These are phyloP conservation scores for Lochmaea crataegi DNA, from an alignment of 2,888 invertebrate genomes.

Conservation along the genomic window DNA sequence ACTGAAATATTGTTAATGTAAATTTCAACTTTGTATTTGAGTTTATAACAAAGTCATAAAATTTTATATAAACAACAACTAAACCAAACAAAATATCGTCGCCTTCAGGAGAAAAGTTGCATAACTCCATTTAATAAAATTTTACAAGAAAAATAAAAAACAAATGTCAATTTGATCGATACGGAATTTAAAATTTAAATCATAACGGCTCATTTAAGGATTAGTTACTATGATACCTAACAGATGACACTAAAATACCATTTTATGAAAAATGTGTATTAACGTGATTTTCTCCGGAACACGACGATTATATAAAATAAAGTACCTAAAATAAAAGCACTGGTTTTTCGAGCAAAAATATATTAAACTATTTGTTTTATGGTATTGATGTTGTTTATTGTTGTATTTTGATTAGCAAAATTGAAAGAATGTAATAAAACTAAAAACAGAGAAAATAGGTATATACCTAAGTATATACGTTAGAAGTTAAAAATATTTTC, in stretches of 20 bases:
- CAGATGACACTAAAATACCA: no score
- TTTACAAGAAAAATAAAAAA: no score
- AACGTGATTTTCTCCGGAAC: no score
- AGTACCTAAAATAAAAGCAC: not conserved
- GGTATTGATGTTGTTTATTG: not conserved
- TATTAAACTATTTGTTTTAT: not conserved
- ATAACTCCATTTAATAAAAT: no score
- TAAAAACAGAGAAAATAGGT: not conserved
- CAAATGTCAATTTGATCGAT: no score
- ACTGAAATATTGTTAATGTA: slow-evolving; percentile 23
- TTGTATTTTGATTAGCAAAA: not conserved
- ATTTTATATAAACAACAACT: not conserved
- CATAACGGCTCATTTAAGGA: no score
- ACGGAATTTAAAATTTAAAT: no score
- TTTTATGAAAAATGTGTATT: no score
- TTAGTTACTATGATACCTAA: no score
- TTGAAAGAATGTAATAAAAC: not conserved
- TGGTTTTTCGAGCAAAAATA: not conserved
- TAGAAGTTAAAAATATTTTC: not conserved
- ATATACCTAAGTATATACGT: not conserved
- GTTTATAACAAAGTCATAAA: slow-evolving; percentile 12
- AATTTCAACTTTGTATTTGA: not conserved
- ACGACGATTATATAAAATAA: no score
- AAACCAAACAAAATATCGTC: not conserved
- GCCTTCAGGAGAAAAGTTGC: no score